These are phyloP conservation scores for Lanius ludovicianus DNA, from an alignment of 2,113 vertebrate species.

Conservation along the genomic window DNA sequence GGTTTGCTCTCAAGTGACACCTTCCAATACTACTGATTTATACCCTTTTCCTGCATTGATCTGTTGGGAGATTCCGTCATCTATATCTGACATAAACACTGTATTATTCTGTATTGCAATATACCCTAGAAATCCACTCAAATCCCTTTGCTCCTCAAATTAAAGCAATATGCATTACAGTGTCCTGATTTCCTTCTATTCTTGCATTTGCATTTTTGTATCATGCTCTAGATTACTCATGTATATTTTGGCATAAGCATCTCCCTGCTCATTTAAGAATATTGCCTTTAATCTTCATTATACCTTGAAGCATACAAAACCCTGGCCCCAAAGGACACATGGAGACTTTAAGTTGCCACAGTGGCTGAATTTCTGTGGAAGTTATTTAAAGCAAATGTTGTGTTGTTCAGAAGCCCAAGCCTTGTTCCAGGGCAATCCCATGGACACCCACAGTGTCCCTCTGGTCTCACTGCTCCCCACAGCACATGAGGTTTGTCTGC, in stretches of 20 bases:
- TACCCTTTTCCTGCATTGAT: conserved; percentile 61
- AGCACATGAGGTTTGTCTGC: not conserved
- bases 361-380: not conserved
- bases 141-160: conserved; percentile 65
- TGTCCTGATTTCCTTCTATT: conserved; percentile 65
- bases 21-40: conserved; percentile 59
- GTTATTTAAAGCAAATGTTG: conserved; percentile 22
- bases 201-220: conserved; percentile 62
- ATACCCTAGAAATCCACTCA: conserved; percentile 68
- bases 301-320: conserved; percentile 35
- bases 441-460: not conserved
- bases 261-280: conserved; percentile 46
- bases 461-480: not conserved
- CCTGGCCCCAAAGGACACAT: not conserved
- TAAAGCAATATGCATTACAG: conserved; percentile 63
- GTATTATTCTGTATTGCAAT: conserved; percentile 65
- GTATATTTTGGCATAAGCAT: conserved; percentile 52
- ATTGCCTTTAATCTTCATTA: conserved; percentile 45
- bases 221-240: conserved; percentile 59
- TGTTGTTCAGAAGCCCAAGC: not conserved
- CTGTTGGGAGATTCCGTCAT: conserved; percentile 59
- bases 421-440: not conserved
- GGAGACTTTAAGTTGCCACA: not conserved
- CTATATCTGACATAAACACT: conserved; percentile 66
- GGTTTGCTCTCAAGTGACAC: conserved; percentile 49